phyloP scores from a whole-genome alignment of 2,113 vertebrate species.

The Gopherus flavomarginatus region DNA sequence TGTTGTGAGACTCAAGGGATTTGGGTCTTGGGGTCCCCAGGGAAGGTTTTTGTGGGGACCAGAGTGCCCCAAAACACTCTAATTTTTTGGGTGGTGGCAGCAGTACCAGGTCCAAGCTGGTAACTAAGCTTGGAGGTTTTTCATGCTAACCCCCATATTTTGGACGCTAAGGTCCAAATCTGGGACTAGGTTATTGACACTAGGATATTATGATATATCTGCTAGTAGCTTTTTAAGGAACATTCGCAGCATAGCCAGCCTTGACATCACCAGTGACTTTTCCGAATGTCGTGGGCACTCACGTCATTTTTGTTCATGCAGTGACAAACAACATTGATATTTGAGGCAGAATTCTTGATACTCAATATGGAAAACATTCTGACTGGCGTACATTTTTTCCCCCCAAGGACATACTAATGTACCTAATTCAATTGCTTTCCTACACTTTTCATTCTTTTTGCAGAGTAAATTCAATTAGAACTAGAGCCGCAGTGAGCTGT shows the following conservation, averaged over 20 bases:
- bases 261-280: not conserved
- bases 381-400: not conserved
- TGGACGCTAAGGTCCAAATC: too few species aligned
- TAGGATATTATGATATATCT: not conserved
- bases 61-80: too few species aligned
- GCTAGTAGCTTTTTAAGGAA: not conserved
- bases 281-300: not conserved
- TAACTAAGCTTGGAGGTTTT: too few species aligned
- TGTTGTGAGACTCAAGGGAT: too few species aligned
- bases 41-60: too few species aligned
- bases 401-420: not conserved
- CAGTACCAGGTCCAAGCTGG: too few species aligned
- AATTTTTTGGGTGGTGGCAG: too few species aligned
- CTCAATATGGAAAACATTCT: not conserved
- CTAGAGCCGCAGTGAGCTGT: not conserved
- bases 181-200: too few species aligned
- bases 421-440: slow-evolving; percentile 2
- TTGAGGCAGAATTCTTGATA: not conserved
- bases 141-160: too few species aligned
- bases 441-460: not conserved
- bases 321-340: not conserved
- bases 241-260: not conserved
- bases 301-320: not conserved
- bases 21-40: too few species aligned
- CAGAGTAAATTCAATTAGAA: not conserved